Base-by-base conservation (phyloP, 2,888 invertebrate species). In the Ypsolopha sequella region DNA sequence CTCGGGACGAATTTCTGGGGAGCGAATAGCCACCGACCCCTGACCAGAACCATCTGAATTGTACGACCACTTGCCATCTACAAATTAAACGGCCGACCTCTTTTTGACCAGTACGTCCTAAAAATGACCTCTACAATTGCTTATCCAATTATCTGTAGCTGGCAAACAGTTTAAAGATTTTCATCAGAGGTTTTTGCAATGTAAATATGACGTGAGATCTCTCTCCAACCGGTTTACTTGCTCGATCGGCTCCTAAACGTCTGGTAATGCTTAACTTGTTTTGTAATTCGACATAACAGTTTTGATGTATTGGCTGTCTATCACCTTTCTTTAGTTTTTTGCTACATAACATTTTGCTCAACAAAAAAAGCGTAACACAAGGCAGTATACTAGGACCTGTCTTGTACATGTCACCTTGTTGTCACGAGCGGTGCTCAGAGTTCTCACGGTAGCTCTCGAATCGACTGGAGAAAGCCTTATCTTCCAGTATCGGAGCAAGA, bases 361-460 rank as follows among this genome's bases (percentile, higher is more conserved):
- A 43, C n/a, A 9, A 7, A 6, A 14, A 7, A 24, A 7, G 43
- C 4, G n/a, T 9, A 43, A 11, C 13, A 13, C 8, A 6, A 13
- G 43, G 11, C 9, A 43, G 13, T 43, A 13, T 24, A 14, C 24
- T 43, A 43, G 24, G 24, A 73, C 67, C 70, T 75, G 70, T 74
- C 75, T 70, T 64, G 70, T 68, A 69, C 75, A 76, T 72, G 72
- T 75, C 67, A 43, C 43, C 24, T 43, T 13, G 43, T 8, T 43
- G 43, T 1, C 8, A 13, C 7, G 70, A 65, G 66, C 64, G 60
- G 64, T 63, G 24, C 4, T 24, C 24, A 64, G 60, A 61, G 66
- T 78, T 82, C 84, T 80, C 81, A 84, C 84, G 80, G 84, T 79
- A 79, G 84, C 82, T 73, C 68, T 70, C 62, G 57, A 71, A 56